Conservation (phyloP, 2,113 vertebrate genomes). For the Vidua chalybeata region DNA sequence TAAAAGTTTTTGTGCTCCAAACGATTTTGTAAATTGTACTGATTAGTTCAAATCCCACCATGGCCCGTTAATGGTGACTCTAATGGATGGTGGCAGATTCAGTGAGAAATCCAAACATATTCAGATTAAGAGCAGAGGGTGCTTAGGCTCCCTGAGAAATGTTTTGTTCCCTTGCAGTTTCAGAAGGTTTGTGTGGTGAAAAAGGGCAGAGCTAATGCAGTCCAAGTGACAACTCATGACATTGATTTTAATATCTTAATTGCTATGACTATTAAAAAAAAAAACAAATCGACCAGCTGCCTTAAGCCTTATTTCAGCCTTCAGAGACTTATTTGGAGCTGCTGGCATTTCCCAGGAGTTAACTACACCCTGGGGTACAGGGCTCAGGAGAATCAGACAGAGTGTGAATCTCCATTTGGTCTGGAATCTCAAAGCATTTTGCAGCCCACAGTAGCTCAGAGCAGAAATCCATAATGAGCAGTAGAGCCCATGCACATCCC, state of each 20-base stretch:
- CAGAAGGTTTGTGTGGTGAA: background rate
- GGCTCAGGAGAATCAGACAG: background rate
- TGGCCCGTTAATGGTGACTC: background rate
- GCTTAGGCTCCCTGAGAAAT: background rate
- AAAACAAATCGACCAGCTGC: accelerated
- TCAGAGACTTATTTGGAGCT: background rate
- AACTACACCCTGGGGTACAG: background rate
- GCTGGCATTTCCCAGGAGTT: background rate
- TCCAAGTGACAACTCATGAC: background rate
- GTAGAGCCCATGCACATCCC: accelerated
- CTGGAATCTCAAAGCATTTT: background rate
- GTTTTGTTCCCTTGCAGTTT: background rate
- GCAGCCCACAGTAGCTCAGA: background rate
- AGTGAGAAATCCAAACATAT: constrained; percentile 8
- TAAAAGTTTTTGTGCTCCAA: background rate
- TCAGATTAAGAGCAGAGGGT: background rate
- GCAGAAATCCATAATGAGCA: background rate
- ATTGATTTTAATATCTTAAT: background rate
- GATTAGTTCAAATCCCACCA: constrained; percentile 5
- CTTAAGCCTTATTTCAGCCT: background rate
- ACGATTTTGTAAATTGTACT: background rate
- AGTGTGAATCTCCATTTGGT: background rate
- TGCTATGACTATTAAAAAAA: background rate
- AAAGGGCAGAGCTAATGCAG: background rate
- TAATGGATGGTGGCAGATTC: constrained; percentile 5